phyloP scores from a whole-genome alignment of 2,113 vertebrate species.

The Todiramphus saurophagus region DNA sequence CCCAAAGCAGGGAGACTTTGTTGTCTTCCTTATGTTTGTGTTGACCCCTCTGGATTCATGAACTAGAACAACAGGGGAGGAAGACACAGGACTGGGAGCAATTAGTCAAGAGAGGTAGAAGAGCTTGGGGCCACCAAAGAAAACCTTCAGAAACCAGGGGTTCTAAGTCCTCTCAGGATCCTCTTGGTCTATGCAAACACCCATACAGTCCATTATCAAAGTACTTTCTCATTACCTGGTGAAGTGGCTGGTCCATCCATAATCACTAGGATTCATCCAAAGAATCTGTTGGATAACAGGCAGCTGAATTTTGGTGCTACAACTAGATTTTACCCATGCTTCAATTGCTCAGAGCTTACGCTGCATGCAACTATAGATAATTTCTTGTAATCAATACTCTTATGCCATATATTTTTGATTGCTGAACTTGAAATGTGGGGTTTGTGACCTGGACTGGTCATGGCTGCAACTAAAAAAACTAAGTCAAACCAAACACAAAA shows the following conservation, averaged over 20 bases:
- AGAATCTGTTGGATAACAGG: neutral
- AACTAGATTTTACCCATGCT: neutral
- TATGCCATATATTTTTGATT: neutral
- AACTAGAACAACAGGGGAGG: neutral
- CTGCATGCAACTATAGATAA: neutral
- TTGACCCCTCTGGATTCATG: neutral
- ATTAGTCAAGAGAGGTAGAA: neutral
- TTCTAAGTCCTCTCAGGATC: neutral
- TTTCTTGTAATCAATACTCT: neutral
- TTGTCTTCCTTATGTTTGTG: accelerated
- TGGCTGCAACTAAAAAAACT: neutral
- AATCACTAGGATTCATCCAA: neutral
- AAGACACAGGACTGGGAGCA: neutral
- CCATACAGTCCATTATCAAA: neutral
- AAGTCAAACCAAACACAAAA: neutral
- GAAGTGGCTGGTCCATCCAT: neutral
- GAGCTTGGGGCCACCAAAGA: neutral
- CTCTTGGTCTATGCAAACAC: neutral
- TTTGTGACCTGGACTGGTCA: neutral
- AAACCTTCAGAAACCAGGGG: neutral
- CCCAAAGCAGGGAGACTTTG: neutral
- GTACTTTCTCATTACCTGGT: neutral
- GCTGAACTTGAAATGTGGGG: accelerated
- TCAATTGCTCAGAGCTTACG: neutral
- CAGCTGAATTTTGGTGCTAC: neutral